A percentile compares a stretch with the other conserved stretches of the same genome.
phyloP scores from a whole-genome alignment of 2,888 invertebrate species.

The Napeogenes sylphis region DNA sequence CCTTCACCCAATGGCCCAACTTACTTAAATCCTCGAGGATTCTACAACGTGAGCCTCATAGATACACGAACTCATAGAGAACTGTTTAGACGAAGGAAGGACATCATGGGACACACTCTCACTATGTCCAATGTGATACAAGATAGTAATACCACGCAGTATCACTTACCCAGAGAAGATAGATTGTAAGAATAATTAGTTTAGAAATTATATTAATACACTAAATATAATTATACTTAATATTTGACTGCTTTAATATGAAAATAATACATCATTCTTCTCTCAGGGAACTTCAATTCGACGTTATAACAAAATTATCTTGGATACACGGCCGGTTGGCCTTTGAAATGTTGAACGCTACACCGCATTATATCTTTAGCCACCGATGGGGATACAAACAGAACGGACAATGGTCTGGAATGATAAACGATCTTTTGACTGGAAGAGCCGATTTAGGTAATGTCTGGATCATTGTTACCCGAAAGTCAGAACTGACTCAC shows the following conservation, averaged over 20 bases:
- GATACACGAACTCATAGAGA: constrained; percentile 48
- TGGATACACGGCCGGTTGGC: constrained; percentile 52
- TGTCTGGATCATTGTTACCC: too few relatives aligned
- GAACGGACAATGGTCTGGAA: constrained; percentile 59
- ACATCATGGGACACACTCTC: constrained; percentile 53
- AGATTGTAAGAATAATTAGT: constrained; percentile 44
- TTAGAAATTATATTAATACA: neutral
- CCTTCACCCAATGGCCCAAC: constrained; percentile 40
- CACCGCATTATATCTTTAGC: constrained; percentile 51
- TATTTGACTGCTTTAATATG: too few relatives aligned
- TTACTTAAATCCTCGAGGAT: constrained; percentile 43
- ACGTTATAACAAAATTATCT: constrained; percentile 48
- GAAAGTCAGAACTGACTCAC: too few relatives aligned
- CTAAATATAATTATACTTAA: too few relatives aligned
- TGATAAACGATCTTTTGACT: constrained; percentile 51
- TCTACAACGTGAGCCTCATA: constrained; percentile 43
- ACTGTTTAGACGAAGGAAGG: constrained; percentile 49
- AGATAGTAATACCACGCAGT: constrained; percentile 52
- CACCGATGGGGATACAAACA: constrained; percentile 56
- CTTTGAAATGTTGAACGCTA: constrained; percentile 60
- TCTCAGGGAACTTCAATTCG: constrained; percentile 50
- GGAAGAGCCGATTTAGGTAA: constrained; percentile 58
- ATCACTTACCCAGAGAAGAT: constrained; percentile 53
- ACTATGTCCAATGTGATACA: constrained; percentile 62
- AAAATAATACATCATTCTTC: neutral